Evolutionary conservation across 2,888 invertebrate genomes (phyloP), one percentile per base, ranked within the genome.

Genomic region (Brachypalpus laphriformis): DNA sequence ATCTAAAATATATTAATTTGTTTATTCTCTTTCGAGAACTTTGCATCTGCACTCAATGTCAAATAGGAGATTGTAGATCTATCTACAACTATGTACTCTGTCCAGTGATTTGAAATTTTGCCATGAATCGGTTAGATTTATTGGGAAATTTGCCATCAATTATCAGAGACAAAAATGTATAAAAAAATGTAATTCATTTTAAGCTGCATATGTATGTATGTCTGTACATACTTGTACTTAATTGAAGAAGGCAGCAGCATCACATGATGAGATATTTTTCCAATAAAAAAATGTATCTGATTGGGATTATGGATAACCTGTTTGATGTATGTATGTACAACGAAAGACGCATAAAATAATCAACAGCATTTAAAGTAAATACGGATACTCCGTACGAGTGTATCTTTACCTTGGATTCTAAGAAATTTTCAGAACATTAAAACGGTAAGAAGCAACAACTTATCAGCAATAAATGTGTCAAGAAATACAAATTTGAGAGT

Each of bases 21-120:
- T 45, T 18, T 20, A 7, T 9, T 37, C 22, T 57, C 8, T 7
- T 20, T 20, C 20, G 37, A 20, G 34, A 34, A 37, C 20, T 57
- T 57, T 37, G 37, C 20, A 57, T n/a, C 11, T 61, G 16, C 28
- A 61, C 1, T 61, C 42, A 42, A 25, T 61, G 37, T 11, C 20
- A 40, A 57, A n/a, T 37, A 5, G 1, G 6, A 45, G 47, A n/a
- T 37, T 20, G 20, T 11, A 37, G n/a, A 3, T 9, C 9, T 18
- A 2, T 16, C 14, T 28, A 1, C 16, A 8, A 7, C 34, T 20
- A 16, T 16, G 16, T 14, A 7, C n/a, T 20, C 20, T n/a, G n/a
- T 57, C 18, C 18, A 56, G 31, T 9, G 0, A 37, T 66, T 66
- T 51, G 66, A 66, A 51, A 37, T 37, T 9, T 3, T 51, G 51